phyloP scores from a whole-genome alignment of 2,888 invertebrate species.

The Andrena fulva region DNA sequence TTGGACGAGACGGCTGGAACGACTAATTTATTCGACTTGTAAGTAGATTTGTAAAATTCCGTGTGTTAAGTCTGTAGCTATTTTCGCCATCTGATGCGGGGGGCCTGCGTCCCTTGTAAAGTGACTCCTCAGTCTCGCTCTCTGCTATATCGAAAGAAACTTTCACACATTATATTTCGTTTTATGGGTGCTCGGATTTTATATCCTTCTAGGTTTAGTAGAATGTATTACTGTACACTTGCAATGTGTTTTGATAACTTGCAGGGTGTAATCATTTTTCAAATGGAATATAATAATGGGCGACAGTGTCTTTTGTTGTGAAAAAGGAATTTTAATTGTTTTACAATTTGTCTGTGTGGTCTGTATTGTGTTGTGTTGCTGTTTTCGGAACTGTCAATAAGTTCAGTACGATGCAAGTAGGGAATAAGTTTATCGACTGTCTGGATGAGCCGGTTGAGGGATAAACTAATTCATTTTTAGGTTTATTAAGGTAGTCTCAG shows the following conservation, averaged over 20 bases:
- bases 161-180: background rate
- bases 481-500: background rate
- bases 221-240: background rate
- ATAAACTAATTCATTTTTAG: background rate
- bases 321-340: background rate
- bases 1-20: constrained; percentile 77
- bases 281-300: too few species aligned
- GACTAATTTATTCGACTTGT: constrained; percentile 77
- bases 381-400: background rate
- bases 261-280: too few species aligned
- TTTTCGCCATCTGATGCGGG: constrained; percentile 2
- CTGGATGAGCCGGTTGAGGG: background rate
- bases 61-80: background rate
- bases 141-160: background rate
- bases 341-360: background rate
- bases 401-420: background rate
- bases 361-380: background rate
- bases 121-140: background rate
- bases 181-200: background rate
- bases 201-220: background rate
- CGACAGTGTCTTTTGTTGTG: background rate
- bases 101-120: constrained; percentile 1
- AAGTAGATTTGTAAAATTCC: constrained; percentile 63
- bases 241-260: background rate
- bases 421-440: constrained; percentile 35